These are phyloP conservation scores for Antennarius striatus DNA, from an alignment of 2,113 vertebrate species.

Conservation along the genomic window DNA sequence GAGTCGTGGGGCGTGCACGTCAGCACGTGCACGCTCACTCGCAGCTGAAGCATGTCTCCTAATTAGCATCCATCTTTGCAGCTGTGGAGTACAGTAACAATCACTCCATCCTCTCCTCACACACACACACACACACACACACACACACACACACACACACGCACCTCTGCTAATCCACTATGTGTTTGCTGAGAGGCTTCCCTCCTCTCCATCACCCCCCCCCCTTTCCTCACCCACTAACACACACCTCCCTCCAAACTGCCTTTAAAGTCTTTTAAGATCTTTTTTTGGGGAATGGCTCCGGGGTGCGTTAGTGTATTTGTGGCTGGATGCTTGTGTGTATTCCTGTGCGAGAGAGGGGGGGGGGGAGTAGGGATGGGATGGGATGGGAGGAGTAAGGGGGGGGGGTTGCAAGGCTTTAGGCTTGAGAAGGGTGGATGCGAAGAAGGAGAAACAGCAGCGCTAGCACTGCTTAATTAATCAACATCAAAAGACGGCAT, in stretches of 20 bases:
- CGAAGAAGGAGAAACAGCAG: conserved; percentile 68
- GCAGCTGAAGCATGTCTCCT: conserved; percentile 56
- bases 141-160: conserved; percentile 43
- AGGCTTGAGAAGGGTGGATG: conserved; percentile 35
- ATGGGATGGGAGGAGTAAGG: no score
- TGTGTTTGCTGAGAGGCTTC: conserved; percentile 65
- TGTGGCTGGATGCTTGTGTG: conserved; percentile 19
- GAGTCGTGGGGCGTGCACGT: conserved; percentile 14
- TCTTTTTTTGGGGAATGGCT: conserved; percentile 55
- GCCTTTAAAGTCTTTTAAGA: conserved; percentile 59
- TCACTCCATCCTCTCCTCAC: conserved; percentile 36
- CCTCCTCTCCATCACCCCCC: conserved; percentile 32
- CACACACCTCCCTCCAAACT: conserved; percentile 34
- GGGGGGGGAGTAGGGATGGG: no score
- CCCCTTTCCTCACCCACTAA: conserved; percentile 13
- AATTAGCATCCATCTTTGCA: conserved; percentile 65
- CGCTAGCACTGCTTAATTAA: conserved; percentile 81
- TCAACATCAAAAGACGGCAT: conserved; percentile 83
- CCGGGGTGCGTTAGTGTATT: conserved; percentile 31
- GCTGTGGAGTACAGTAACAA: conserved; percentile 65
- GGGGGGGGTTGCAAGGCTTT: conserved; percentile 62
- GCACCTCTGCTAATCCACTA: conserved; percentile 50
- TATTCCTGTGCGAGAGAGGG: conserved; percentile 3
- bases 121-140: conserved; percentile 6
- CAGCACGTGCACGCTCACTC: conserved; percentile 7